Evolutionary conservation across 2,113 vertebrate species (phyloP), one percentile per base, ranked within the genome.

Genomic region (Mesocricetus auratus): DNA sequence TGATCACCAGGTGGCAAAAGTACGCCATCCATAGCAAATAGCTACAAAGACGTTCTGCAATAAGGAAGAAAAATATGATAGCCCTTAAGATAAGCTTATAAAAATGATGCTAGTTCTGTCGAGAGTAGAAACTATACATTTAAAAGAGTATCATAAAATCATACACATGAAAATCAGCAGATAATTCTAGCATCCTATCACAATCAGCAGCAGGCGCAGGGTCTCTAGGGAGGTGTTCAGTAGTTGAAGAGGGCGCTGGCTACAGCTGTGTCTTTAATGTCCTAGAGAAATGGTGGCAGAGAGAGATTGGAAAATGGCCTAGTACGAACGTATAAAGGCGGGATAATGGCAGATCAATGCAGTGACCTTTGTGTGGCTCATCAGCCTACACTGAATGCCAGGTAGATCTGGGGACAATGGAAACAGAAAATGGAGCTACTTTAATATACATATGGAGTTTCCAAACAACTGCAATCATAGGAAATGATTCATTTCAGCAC

Each of bases 51-150:
- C 5, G 24, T 56, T 15, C 24, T n/a, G 31, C 33, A 83, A 50
- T 11, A 24, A 68, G 11, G 3, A 47, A 10, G 36, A 87, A 74
- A 95, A 71, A 36, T 21, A 68, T 10, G 68, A 10, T 17, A 73
- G 2, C 12, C 12, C 7, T 9, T 91, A 88, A 94, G 85, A 22
- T 39, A 33, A 79, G 66, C 22, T 50, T 91, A 83, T 33, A 58
- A 93, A 21, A 94, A 88, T 79, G 36, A 90, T 85, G 88, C 33
- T 73, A 87, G 68, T 90, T 90, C n/a, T 71, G 73, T 73, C 71
- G 53, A 64, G 8, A n/a, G n/a, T 74, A 62, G 13, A 39, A 39
- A 56, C 24, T 6, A 2, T 64, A 79, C 29, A 12, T 66, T 4
- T 24, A 66, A 68, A 93, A 85, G 45, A 85, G 60, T 56, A 29